Evolutionary conservation across 2,113 vertebrate genomes (phyloP).

Genomic region (Equus quagga): DNA sequence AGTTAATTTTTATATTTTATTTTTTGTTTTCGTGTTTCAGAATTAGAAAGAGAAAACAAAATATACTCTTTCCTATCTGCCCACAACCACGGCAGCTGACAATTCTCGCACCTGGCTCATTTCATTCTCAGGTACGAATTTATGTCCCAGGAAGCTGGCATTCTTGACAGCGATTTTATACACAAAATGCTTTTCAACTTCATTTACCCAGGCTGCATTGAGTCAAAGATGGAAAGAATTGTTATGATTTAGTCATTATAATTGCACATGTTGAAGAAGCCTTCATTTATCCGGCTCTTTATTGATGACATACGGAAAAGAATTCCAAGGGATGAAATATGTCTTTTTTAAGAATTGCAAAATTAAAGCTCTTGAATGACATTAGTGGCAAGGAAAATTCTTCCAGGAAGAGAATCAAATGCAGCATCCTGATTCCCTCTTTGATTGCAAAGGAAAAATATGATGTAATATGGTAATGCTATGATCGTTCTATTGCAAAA

Average conservation of each 20-base stretch:
- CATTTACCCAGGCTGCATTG: neutral
- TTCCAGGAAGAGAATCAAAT: slow-evolving; percentile 7
- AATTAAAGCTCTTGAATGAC: slow-evolving; percentile 1
- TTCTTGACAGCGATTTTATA: neutral
- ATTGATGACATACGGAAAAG: neutral
- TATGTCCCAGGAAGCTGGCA: neutral
- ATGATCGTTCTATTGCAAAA: slow-evolving; percentile 14
- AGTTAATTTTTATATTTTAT: neutral
- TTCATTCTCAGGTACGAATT: neutral
- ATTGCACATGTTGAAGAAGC: slow-evolving; percentile 18
- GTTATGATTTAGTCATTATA: slow-evolving; percentile 47
- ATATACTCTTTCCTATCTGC: neutral
- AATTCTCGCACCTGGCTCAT: neutral
- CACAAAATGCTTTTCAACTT: slow-evolving; percentile 41
- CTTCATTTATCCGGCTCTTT: slow-evolving; percentile 38
- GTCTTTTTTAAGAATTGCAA: slow-evolving; percentile 35
- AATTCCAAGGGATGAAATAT: neutral
- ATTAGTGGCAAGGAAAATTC: slow-evolving; percentile 39
- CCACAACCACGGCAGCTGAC: neutral
- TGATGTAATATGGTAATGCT: neutral
- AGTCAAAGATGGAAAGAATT: slow-evolving; percentile 41
- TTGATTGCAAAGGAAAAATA: neutral
- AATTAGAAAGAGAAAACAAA: slow-evolving; percentile 48
- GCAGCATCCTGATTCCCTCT: neutral
- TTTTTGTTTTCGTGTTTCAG: neutral